A percentile compares a stretch with the other conserved stretches of the same genome.
Conservation (phyloP, 2,113 vertebrate species). For the Irena cyanogastra region DNA sequence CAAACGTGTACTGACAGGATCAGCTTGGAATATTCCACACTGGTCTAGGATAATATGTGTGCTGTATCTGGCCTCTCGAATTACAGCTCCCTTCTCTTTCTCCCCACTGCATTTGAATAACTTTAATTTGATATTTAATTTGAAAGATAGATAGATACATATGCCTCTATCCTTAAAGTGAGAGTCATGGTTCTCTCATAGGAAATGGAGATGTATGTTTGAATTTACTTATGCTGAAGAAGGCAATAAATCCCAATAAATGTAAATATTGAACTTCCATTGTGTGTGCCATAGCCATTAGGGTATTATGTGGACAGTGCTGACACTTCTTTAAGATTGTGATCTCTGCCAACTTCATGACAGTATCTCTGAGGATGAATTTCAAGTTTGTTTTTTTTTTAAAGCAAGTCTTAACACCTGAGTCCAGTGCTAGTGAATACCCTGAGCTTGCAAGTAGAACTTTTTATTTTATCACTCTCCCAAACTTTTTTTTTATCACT, state of each 20-base stretch:
- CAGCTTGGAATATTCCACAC: not conserved
- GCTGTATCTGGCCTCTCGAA: not conserved
- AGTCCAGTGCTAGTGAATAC: not conserved
- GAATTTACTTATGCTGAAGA: not conserved
- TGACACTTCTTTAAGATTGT: not conserved
- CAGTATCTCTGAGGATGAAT: not conserved
- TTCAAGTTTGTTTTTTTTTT: not conserved
- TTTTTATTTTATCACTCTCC: not conserved
- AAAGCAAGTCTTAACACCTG: not conserved
- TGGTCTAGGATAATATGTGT: not conserved
- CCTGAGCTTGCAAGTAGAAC: not conserved
- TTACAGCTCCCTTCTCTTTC: rapidly evolving
- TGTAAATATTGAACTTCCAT: not conserved
- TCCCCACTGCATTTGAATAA: not conserved
- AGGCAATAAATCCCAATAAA: not conserved
- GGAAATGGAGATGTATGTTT: not conserved
- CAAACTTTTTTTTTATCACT: not conserved
- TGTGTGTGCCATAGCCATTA: not conserved
- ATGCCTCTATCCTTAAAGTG: not conserved
- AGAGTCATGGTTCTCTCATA: not conserved
- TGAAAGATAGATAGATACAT: not conserved
- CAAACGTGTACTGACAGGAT: not conserved
- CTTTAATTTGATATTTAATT: not conserved
- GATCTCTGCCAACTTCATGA: not conserved
- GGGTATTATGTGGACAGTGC: not conserved